Evolutionary conservation across 2,888 invertebrate genomes (phyloP).

Genomic region (Sclerodermus sp.): DNA sequence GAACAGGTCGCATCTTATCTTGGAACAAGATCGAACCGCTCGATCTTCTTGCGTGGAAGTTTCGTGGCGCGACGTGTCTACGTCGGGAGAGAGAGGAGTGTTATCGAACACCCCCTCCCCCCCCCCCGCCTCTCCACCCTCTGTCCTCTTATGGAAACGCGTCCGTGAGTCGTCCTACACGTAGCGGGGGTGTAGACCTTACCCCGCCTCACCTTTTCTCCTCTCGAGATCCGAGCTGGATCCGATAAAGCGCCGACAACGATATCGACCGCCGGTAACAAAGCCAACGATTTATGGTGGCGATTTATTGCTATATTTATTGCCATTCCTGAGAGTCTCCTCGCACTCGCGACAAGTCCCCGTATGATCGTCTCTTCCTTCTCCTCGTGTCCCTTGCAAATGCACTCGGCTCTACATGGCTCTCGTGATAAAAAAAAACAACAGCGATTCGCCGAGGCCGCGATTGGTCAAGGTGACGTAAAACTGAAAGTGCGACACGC

Average conservation of each 20-base stretch:
- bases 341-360: background rate
- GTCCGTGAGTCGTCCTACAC: conserved; percentile 37
- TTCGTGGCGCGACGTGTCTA: conserved; percentile 30
- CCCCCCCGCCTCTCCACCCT: too few species aligned
- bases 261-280: conserved; percentile 36
- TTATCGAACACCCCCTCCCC: conserved; percentile 40
- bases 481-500: too few species aligned
- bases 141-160: conserved; percentile 37
- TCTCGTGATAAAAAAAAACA: conserved; percentile 10
- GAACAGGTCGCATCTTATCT: conserved; percentile 28
- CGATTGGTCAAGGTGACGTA: too few species aligned
- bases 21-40: conserved; percentile 29
- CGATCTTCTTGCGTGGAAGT: conserved; percentile 20
- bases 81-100: conserved; percentile 36
- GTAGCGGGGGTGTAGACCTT: conserved; percentile 26
- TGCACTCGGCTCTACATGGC: background rate
- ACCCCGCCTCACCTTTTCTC: conserved; percentile 5
- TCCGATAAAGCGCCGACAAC: conserved; percentile 29
- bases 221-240: conserved; percentile 24
- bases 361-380: too few species aligned
- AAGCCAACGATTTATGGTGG: conserved; percentile 33
- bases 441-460: too few species aligned
- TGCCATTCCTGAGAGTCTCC: conserved; percentile 14
- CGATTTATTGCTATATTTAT: conserved; percentile 37
- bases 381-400: too few species aligned